These are phyloP conservation scores for Spodoptera picta DNA, from an alignment of 2,888 invertebrate genomes.

Conservation along the genomic window DNA sequence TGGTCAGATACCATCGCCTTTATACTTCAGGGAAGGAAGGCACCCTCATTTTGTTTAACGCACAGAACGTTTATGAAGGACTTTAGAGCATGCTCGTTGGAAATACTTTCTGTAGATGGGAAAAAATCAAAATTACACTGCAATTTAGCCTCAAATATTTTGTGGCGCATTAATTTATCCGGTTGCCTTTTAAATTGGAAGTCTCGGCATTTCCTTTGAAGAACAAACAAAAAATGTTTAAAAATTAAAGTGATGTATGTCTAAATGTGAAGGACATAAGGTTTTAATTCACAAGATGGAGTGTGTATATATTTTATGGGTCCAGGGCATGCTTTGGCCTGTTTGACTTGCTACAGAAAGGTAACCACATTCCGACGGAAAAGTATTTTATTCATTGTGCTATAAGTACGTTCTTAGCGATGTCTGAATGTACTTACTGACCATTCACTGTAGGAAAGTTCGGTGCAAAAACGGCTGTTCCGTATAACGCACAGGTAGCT, in stretches of 20 bases:
- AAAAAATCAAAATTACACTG: slow-evolving; percentile 44
- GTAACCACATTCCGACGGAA: slow-evolving; percentile 71
- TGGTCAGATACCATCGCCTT: slow-evolving; percentile 24
- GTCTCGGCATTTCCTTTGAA: slow-evolving; percentile 79
- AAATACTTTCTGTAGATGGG: slow-evolving; percentile 33
- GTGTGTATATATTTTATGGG: slow-evolving; percentile 71
- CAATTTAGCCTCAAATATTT: slow-evolving; percentile 51
- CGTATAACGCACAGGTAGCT: slow-evolving; percentile 37
- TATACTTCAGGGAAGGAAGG: slow-evolving; percentile 6
- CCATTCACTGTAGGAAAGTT: slow-evolving; percentile 70
- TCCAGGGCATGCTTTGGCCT: slow-evolving; percentile 63
- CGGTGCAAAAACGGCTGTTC: slow-evolving; percentile 64
- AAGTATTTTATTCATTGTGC: slow-evolving; percentile 68
- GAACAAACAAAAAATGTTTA: slow-evolving; percentile 72
- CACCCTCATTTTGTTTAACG: neutral
- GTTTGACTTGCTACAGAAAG: slow-evolving; percentile 65
- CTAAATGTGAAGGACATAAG: slow-evolving; percentile 64
- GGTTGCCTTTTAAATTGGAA: slow-evolving; percentile 77
- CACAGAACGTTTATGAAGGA: neutral
- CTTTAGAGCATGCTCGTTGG: slow-evolving; percentile 36
- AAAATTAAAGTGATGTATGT: slow-evolving; percentile 55
- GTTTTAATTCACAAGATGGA: slow-evolving; percentile 68
- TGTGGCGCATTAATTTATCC: slow-evolving; percentile 69
- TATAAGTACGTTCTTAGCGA: slow-evolving; percentile 17
- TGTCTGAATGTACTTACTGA: slow-evolving; percentile 43